phyloP scores from a whole-genome alignment of 2,888 invertebrate species.

The Conomelus anceps region DNA sequence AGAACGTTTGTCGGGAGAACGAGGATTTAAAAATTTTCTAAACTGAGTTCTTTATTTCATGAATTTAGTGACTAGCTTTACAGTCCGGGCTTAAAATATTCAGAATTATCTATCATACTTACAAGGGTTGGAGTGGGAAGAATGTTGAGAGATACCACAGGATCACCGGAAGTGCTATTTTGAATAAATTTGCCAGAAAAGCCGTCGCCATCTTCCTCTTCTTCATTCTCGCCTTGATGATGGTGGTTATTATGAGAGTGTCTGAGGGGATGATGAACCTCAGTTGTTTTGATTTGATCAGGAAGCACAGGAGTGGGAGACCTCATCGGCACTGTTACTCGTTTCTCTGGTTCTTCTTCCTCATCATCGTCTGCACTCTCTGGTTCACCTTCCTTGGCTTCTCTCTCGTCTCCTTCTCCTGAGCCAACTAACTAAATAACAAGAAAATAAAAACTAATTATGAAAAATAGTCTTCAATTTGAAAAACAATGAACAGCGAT shows the following conservation, averaged over 20 bases:
- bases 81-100: too few species aligned
- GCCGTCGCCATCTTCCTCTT: slow-evolving; percentile 22
- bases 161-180: slow-evolving; percentile 19
- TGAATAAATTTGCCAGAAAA: slow-evolving; percentile 21
- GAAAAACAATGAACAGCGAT: too few species aligned
- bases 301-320: slow-evolving; percentile 30
- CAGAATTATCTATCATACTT: too few species aligned
- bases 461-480: too few species aligned
- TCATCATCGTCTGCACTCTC: slow-evolving; percentile 42
- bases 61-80: too few species aligned
- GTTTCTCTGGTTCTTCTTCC: slow-evolving; percentile 39
- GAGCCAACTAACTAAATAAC: slow-evolving; percentile 29
- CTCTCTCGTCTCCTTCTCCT: slow-evolving; percentile 29
- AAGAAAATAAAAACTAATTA: neutral
- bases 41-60: too few species aligned
- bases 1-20: too few species aligned
- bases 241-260: slow-evolving; percentile 43
- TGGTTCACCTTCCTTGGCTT: slow-evolving; percentile 26
- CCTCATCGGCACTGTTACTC: slow-evolving; percentile 17
- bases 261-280: slow-evolving; percentile 20
- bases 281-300: slow-evolving; percentile 26
- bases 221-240: neutral
- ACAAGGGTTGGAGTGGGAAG: slow-evolving; percentile 38
- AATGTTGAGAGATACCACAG: slow-evolving; percentile 26
- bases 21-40: too few species aligned